phyloP scores from a whole-genome alignment of 1,140 invertebrate genomes.

The Scaptomyza hsui region DNA sequence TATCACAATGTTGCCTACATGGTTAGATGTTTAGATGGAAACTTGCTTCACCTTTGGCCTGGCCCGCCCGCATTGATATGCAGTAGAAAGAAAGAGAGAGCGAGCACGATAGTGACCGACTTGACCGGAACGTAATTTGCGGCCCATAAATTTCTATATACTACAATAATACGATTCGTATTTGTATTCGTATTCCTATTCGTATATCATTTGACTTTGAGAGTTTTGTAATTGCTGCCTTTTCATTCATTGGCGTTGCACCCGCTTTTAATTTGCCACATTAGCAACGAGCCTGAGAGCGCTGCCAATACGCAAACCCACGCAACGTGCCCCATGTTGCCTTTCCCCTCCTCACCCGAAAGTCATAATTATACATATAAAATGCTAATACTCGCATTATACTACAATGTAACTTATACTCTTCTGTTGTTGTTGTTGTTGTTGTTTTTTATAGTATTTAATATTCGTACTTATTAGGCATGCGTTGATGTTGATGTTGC shows the following conservation, averaged over 20 bases:
- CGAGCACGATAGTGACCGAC: neutral
- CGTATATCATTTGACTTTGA: slow-evolving; percentile 35
- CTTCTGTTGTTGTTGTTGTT: neutral
- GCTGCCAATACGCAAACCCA: slow-evolving; percentile 10
- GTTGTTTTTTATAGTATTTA: slow-evolving; percentile 1
- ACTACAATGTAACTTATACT: neutral
- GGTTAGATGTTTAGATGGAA: neutral
- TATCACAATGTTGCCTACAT: slow-evolving; percentile 32
- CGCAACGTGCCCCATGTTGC: no score
- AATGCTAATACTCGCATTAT: slow-evolving; percentile 3
- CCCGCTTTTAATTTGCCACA: slow-evolving; percentile 30
- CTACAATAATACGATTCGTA: slow-evolving; percentile 3
- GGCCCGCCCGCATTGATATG: slow-evolving; percentile 34
- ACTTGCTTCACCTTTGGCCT: slow-evolving; percentile 36
- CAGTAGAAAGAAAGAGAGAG: neutral
- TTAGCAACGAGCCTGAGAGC: slow-evolving; percentile 18
- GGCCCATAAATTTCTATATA: slow-evolving; percentile 33
- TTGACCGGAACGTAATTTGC: slow-evolving; percentile 2
- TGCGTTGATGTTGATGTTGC: slow-evolving; percentile 27
- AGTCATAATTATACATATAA: slow-evolving; percentile 11
- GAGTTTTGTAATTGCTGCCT: slow-evolving; percentile 25
- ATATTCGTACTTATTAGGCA: slow-evolving; percentile 33
- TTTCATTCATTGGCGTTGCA: slow-evolving; percentile 24
- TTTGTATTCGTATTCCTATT: slow-evolving; percentile 21
- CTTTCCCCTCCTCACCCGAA: slow-evolving; percentile 6